These are phyloP conservation scores for Hyaena hyaena DNA, from an alignment of 2,113 vertebrate species.

Conservation along the genomic window DNA sequence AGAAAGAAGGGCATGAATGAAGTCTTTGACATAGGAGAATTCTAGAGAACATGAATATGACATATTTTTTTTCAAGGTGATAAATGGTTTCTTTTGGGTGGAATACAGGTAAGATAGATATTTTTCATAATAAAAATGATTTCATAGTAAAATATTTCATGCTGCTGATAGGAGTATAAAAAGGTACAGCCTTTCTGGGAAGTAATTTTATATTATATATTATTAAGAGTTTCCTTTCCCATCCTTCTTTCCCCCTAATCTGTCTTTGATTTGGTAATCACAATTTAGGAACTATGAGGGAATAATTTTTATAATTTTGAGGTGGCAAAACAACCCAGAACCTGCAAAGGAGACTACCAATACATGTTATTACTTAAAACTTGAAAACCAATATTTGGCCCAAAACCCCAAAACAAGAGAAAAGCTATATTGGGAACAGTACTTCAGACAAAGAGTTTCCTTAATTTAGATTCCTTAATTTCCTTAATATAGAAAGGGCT, in stretches of 20 bases:
- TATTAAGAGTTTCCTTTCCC: neutral
- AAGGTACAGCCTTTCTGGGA: neutral
- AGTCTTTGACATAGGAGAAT: neutral
- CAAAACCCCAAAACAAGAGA: neutral
- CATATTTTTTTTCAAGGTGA: neutral
- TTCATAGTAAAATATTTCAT: neutral
- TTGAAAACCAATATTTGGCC: neutral
- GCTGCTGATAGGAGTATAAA: neutral
- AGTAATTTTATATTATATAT: neutral
- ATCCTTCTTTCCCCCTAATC: neutral
- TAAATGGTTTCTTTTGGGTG: neutral
- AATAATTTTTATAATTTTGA: conserved; percentile 22
- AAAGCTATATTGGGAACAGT: neutral
- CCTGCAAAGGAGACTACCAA: neutral
- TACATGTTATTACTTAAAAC: neutral
- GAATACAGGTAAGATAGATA: neutral
- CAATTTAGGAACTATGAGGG: neutral
- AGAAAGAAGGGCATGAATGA: neutral
- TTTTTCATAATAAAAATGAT: neutral
- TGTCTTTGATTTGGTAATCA: neutral
- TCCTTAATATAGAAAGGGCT: neutral
- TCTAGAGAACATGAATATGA: neutral
- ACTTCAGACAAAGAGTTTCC: neutral
- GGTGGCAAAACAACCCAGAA: neutral
- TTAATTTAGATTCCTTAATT: neutral